Conservation (phyloP, 2,797 vertebrate genomes). For the Melanotaenia boesemani region DNA sequence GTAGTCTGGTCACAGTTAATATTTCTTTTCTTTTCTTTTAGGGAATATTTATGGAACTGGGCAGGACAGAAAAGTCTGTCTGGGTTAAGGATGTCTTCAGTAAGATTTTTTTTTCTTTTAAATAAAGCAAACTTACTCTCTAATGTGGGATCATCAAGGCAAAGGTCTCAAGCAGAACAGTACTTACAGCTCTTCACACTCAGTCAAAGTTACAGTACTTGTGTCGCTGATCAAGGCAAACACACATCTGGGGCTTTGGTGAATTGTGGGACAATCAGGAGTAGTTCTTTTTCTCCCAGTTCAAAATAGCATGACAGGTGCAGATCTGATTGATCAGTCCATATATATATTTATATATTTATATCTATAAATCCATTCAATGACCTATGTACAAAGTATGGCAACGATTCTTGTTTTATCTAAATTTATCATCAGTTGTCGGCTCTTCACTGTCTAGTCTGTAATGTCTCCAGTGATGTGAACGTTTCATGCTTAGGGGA, state of each 20-base stretch:
- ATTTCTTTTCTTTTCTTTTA: neutral
- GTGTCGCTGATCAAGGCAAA: conserved; percentile 48
- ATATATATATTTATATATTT: conserved; percentile 67
- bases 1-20: neutral
- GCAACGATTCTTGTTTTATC: conserved; percentile 65
- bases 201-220: conserved; percentile 57
- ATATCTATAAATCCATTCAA: conserved; percentile 74
- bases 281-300: conserved; percentile 44
- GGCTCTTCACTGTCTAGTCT: conserved; percentile 58
- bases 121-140: neutral
- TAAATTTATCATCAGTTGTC: conserved; percentile 62
- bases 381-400: conserved; percentile 78
- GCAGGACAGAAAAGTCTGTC: neutral
- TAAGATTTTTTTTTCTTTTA: neutral
- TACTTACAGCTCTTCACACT: conserved; percentile 42
- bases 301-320: conserved; percentile 38
- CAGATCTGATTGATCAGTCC: conserved; percentile 57
- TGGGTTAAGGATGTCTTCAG: neutral
- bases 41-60: neutral
- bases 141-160: neutral
- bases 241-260: conserved; percentile 74
- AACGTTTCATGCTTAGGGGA: conserved; percentile 64
- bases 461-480: conserved; percentile 61
- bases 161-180: conserved; percentile 38
- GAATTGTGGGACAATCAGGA: conserved; percentile 72